A percentile compares a stretch with the other conserved stretches of the same genome.
Conservation (phyloP, 2,888 invertebrate species). For the Embidobia sp. region DNA sequence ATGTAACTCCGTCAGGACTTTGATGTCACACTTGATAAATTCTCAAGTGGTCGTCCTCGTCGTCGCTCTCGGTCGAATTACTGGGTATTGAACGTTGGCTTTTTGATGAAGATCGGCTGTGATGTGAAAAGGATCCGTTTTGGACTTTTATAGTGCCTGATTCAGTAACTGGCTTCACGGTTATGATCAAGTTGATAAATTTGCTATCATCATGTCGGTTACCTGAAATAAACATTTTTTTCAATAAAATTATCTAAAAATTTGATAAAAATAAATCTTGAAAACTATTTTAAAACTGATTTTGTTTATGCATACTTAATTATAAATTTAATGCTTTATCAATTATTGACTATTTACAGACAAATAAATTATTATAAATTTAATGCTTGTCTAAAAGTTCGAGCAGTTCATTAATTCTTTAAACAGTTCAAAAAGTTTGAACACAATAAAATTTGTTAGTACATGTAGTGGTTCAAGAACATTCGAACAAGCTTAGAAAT, state of each 20-base stretch:
- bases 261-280: too few species aligned
- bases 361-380: too few species aligned
- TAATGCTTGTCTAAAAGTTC: too few species aligned
- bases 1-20: background rate
- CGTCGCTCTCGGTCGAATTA: conserved; percentile 85
- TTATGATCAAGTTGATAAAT: conserved; percentile 98
- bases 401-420: too few species aligned
- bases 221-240: conserved; percentile 85
- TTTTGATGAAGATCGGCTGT: background rate
- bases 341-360: too few species aligned
- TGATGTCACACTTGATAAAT: conserved; percentile 17
- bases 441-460: too few species aligned
- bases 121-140: background rate
- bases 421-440: too few species aligned
- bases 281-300: too few species aligned
- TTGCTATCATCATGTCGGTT: conserved; percentile 99
- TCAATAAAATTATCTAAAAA: background rate
- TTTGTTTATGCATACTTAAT: too few species aligned
- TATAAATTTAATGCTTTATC: too few species aligned
- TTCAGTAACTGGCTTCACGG: conserved; percentile 99
- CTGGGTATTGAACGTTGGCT: conserved; percentile 84
- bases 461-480: too few species aligned
- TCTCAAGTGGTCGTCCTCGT: conserved; percentile 92
- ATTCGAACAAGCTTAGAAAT: too few species aligned
- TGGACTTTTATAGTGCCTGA: background rate